Base-by-base conservation (phyloP, 2,888 invertebrate genomes). In the Acleris laterana region DNA sequence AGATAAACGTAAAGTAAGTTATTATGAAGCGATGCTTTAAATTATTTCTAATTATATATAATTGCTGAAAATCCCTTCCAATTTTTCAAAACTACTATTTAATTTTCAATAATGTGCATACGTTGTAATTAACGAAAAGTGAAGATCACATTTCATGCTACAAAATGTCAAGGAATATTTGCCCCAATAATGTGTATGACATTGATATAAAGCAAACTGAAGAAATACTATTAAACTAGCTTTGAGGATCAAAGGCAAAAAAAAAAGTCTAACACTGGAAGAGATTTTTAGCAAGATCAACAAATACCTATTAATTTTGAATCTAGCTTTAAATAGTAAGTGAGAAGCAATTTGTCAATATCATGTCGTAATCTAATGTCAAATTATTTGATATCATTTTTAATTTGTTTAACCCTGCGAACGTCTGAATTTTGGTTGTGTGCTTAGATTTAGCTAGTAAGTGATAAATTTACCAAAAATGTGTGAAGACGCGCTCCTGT, bases 341-440 rank as follows among this genome's bases (percentile, higher is more conserved):
- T 69, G 68, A 77, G 74, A 82, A 85, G 81, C 84, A 85, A 85
- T 83, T 78, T 51, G 68, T 74, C 62, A 73, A 80, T 80, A 90
- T 90, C 89, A 88, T 76, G 75, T 74, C 75, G 84, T 81, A 85
- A 88, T 76, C 72, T 68, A 69, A 79, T 73, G 90, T 90, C 90
- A 90, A 90, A 84, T 90, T 90, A 87, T 70, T 80, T 85, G 84
- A 63, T 65, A 58, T 65, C 52, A 62, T 32, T 65, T 65, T 58
- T 50, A 66, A 32, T 71, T 70, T 68, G 62, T 72, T 72, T 71
- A 72, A 61, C 69, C 72, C 69, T 73, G 72, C 75, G 71, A 72
- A 76, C 71, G 80, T 79, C 79, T 79, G 77, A 81, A 75, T 78
- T 84, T 86, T 62, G 83, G 84, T 85, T 87, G 84, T 87, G 84